Evolutionary conservation across 2,888 invertebrate species (phyloP).

Genomic region (Acanthosepion pharaonis): DNA sequence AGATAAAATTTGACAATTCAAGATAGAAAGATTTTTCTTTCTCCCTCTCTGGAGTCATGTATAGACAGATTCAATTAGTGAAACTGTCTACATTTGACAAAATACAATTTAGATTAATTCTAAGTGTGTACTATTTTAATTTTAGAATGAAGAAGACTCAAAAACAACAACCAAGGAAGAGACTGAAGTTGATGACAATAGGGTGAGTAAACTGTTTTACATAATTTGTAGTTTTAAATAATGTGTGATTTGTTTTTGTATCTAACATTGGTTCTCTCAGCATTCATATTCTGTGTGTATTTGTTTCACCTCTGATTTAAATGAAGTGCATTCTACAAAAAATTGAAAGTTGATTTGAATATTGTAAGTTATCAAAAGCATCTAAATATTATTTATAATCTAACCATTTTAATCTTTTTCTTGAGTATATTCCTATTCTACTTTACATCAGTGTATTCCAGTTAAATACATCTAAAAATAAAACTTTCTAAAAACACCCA

Average conservation of each 20-base stretch:
- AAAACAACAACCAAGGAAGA: background rate
- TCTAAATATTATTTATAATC: too few relatives aligned
- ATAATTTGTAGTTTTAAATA: background rate
- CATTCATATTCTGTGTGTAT: background rate
- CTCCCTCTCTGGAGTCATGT: too few relatives aligned
- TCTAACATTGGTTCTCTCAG: background rate
- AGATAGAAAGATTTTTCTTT: too few relatives aligned
- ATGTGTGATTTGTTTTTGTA: background rate
- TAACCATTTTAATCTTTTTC: too few relatives aligned
- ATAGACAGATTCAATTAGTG: too few relatives aligned
- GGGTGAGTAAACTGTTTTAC: background rate
- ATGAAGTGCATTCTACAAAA: background rate
- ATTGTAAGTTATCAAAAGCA: too few relatives aligned
- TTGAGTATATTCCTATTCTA: too few relatives aligned
- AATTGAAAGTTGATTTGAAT: background rate
- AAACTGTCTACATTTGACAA: too few relatives aligned
- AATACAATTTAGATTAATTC: too few relatives aligned
- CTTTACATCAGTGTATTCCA: too few relatives aligned
- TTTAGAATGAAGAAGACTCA: conserved; percentile 43
- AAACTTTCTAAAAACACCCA: background rate
- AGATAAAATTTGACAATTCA: too few relatives aligned
- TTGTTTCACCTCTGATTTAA: conserved; percentile 33
- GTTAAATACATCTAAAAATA: too few relatives aligned
- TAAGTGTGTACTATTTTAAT: background rate
- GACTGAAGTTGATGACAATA: conserved; percentile 43